Evolutionary conservation across 2,888 invertebrate species (phyloP).

Genomic region (Pyrrhia umbra): DNA sequence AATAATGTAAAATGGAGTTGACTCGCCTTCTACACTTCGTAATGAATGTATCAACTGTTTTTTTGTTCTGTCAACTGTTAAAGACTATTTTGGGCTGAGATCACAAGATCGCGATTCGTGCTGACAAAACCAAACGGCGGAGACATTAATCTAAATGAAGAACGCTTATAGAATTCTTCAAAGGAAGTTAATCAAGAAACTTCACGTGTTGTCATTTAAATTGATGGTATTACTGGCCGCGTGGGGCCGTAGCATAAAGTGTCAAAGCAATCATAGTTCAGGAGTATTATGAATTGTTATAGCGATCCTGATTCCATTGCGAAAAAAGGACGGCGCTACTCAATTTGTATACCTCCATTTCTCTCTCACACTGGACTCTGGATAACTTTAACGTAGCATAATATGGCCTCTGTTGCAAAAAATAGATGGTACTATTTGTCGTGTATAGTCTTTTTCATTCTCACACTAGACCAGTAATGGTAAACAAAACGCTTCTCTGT

Average conservation of each 20-base stretch:
- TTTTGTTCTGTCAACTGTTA: constrained; percentile 52
- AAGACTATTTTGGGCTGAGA: constrained; percentile 57
- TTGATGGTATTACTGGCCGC: constrained; percentile 31
- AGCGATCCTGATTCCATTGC: no score
- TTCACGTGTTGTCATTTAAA: constrained; percentile 35
- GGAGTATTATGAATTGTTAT: no score
- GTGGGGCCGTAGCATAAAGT: not conserved
- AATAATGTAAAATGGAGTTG: constrained; percentile 60
- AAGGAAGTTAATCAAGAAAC: constrained; percentile 24
- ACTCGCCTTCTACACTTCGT: constrained; percentile 76
- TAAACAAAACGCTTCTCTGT: not conserved
- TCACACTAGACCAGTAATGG: no score
- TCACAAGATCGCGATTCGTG: constrained; percentile 56
- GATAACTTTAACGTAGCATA: no score
- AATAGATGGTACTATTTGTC: no score
- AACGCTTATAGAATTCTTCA: constrained; percentile 36
- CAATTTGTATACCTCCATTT: no score
- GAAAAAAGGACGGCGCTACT: no score
- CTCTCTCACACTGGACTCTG: no score
- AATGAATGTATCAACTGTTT: constrained; percentile 56
- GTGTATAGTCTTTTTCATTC: no score
- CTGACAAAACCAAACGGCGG: constrained; percentile 49
- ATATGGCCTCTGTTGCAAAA: no score
- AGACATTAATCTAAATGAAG: constrained; percentile 60
- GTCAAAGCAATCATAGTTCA: not conserved